These are phyloP conservation scores for Macaria liturata DNA, from an alignment of 2,888 invertebrate species.

Conservation along the genomic window DNA sequence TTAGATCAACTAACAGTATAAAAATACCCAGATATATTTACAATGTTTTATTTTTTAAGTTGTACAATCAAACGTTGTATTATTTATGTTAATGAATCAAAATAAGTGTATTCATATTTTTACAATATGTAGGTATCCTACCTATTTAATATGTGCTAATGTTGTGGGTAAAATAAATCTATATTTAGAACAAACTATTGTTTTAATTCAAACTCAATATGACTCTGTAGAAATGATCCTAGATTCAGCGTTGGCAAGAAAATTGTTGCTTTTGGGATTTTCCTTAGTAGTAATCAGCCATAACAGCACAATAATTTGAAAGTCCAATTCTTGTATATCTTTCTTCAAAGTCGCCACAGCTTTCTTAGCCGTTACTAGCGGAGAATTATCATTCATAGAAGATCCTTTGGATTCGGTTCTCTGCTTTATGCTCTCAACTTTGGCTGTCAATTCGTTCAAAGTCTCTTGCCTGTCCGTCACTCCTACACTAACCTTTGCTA, in stretches of 20 bases:
- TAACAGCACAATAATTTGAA: slow-evolving; percentile 95
- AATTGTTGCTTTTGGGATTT: slow-evolving; percentile 70
- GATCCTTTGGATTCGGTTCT: slow-evolving; percentile 96
- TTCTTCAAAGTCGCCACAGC: slow-evolving; percentile 93
- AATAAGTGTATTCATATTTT: too few species aligned
- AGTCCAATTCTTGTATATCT: slow-evolving; percentile 96
- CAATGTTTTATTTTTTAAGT: too few species aligned
- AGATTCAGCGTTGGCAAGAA: slow-evolving; percentile 61
- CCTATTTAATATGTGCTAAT: too few species aligned
- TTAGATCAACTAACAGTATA: too few species aligned
- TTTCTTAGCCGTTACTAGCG: slow-evolving; percentile 96
- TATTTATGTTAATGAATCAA: too few species aligned
- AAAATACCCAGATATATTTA: too few species aligned
- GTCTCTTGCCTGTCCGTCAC: slow-evolving; percentile 91
- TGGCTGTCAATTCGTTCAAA: slow-evolving; percentile 91
- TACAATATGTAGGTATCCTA: too few species aligned
- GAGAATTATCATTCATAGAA: slow-evolving; percentile 85
- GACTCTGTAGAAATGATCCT: slow-evolving; percentile 58
- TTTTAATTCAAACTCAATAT: slow-evolving; percentile 42
- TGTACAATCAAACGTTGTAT: too few species aligned
- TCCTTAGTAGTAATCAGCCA: slow-evolving; percentile 88
- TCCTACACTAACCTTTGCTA: slow-evolving; percentile 89
- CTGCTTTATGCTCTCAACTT: slow-evolving; percentile 95
- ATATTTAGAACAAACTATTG: too few species aligned
- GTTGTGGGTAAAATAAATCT: too few species aligned